These are phyloP conservation scores for Eretmodus cyanostictus DNA, from an alignment of 2,113 vertebrate genomes.

Conservation along the genomic window DNA sequence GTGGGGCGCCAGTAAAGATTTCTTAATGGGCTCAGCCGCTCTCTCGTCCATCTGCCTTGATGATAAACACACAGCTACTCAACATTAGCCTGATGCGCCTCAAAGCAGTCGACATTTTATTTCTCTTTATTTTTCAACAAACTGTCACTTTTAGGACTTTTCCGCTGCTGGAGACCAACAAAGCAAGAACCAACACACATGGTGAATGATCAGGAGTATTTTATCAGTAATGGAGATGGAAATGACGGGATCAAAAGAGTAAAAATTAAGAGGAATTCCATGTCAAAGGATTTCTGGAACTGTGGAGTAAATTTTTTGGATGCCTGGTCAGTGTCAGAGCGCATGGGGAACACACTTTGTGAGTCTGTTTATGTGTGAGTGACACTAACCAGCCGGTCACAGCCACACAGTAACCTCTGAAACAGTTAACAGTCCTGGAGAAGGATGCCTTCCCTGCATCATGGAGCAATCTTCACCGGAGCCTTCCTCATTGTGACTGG, in stretches of 20 bases:
- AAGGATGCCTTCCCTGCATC: conserved; percentile 75
- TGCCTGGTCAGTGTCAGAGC: conserved; percentile 12
- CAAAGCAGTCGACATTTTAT: not conserved
- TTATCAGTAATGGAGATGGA: not conserved
- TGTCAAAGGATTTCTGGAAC: not conserved
- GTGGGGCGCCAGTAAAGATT: conserved; percentile 70
- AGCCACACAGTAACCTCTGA: conserved; percentile 13
- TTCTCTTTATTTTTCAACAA: conserved; percentile 3
- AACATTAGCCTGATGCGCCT: conserved; percentile 27
- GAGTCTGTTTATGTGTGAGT: conserved; percentile 6
- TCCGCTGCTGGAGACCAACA: not conserved
- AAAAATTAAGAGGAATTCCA: not conserved
- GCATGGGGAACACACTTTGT: conserved; percentile 5
- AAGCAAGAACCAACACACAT: not conserved
- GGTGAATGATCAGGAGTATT: not conserved
- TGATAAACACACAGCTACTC: conserved; percentile 52
- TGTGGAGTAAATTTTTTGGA: conserved; percentile 15
- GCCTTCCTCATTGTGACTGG: conserved; percentile 75
- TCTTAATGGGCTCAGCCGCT: conserved; percentile 65
- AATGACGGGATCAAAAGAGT: not conserved
- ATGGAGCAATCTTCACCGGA: conserved; percentile 73
- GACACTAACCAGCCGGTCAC: conserved; percentile 19
- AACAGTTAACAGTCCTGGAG: not conserved
- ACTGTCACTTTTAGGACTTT: not conserved
- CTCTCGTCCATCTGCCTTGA: conserved; percentile 59